These are phyloP conservation scores for Acleris literana DNA, from an alignment of 2,888 invertebrate genomes.

Conservation along the genomic window DNA sequence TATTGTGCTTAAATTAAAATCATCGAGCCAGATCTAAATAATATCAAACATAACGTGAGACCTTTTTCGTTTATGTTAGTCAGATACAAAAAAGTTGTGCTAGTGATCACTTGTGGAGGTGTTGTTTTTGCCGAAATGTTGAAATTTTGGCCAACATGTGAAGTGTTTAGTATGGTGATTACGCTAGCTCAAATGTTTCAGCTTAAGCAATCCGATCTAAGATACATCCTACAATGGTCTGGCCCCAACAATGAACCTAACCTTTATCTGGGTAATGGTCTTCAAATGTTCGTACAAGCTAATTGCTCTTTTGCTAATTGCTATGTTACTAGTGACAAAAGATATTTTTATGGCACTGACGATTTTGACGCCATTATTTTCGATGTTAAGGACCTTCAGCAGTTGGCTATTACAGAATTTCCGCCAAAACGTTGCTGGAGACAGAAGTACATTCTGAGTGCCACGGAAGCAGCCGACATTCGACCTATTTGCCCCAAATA, in stretches of 20 bases:
- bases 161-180: not conserved
- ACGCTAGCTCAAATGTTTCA: not conserved
- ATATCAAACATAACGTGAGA: too few relatives aligned
- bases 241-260: not conserved
- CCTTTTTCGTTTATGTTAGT: not conserved
- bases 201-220: not conserved
- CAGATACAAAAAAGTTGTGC: not conserved
- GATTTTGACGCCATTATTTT: conserved; percentile 8
- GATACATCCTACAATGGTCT: conserved; percentile 9
- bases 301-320: conserved; percentile 8
- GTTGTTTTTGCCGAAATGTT: conserved; percentile 1
- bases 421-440: not conserved
- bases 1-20: not conserved
- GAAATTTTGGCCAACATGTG: not conserved
- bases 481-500: not conserved
- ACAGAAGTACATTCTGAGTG: conserved; percentile 1
- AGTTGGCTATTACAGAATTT: not conserved
- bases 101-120: not conserved
- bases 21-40: too few relatives aligned
- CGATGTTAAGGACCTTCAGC: not conserved
- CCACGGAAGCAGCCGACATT: not conserved
- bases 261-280: not conserved
- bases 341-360: not conserved
- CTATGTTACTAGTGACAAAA: not conserved
- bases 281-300: not conserved